These are phyloP conservation scores for Plecotus auritus DNA, from an alignment of 2,113 vertebrate genomes.

Conservation along the genomic window DNA sequence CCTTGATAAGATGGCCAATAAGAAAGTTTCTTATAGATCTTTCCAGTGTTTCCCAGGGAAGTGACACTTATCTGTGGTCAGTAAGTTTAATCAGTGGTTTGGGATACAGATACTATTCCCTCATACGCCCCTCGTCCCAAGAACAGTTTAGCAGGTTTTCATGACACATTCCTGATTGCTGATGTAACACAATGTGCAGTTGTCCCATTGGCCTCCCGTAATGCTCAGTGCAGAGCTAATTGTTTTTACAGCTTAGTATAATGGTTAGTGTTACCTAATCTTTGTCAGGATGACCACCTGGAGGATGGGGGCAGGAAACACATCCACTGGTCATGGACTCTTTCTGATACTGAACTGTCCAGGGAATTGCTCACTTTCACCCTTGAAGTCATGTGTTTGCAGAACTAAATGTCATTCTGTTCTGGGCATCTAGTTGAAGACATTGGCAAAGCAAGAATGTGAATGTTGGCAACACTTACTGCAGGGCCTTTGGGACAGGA, in stretches of 20 bases:
- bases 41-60: not conserved
- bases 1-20: not conserved
- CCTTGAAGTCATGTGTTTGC: not conserved
- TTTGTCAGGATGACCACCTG: not conserved
- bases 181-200: rapidly evolving
- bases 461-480: no score
- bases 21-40: not conserved
- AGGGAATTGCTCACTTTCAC: not conserved
- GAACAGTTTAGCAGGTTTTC: not conserved
- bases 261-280: not conserved
- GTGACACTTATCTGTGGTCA: no score
- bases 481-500: not conserved
- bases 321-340: not conserved
- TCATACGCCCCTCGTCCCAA: not conserved
- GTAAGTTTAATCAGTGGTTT: no score
- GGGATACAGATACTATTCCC: not conserved
- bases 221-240: not conserved
- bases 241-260: no score
- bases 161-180: not conserved
- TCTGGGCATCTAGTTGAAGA: not conserved
- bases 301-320: not conserved
- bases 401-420: not conserved
- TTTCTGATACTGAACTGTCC: not conserved
- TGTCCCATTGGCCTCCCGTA: rapidly evolving
- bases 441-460: not conserved